Evolutionary conservation across 2,113 vertebrate genomes (phyloP).

Genomic region (Aleadryas rufinucha): DNA sequence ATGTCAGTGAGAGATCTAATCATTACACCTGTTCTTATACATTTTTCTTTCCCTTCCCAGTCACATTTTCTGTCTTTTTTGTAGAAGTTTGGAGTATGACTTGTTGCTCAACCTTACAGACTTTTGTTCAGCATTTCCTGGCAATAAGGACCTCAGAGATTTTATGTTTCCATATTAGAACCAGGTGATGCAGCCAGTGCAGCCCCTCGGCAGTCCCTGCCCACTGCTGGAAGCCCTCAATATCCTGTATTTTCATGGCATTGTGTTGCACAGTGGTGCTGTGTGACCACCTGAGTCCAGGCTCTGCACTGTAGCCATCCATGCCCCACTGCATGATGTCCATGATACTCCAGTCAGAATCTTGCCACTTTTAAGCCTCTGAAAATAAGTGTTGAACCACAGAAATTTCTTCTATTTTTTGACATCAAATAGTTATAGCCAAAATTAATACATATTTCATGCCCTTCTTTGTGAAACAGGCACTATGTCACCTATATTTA

Average conservation of each 20-base stretch:
- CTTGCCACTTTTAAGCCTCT: background rate
- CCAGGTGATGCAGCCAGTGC: accelerated
- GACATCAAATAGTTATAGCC: background rate
- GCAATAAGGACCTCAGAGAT: background rate
- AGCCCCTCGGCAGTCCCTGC: background rate
- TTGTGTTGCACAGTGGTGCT: background rate
- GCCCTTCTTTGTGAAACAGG: background rate
- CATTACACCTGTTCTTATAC: background rate
- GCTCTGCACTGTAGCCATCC: background rate
- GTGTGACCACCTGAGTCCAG: background rate
- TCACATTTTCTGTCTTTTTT: background rate
- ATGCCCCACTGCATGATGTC: background rate
- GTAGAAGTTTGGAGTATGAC: background rate
- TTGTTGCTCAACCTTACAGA: background rate
- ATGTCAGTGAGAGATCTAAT: background rate
- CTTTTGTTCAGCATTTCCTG: background rate
- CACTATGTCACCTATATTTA: background rate
- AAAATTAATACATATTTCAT: background rate
- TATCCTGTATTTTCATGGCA: background rate
- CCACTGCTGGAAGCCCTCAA: background rate
- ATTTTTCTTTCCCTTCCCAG: background rate
- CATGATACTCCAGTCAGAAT: background rate
- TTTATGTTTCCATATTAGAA: background rate
- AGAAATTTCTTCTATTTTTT: background rate
- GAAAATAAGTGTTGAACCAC: background rate